phyloP scores from a whole-genome alignment of 2,888 invertebrate species.

The Caenorhabditis becei region DNA sequence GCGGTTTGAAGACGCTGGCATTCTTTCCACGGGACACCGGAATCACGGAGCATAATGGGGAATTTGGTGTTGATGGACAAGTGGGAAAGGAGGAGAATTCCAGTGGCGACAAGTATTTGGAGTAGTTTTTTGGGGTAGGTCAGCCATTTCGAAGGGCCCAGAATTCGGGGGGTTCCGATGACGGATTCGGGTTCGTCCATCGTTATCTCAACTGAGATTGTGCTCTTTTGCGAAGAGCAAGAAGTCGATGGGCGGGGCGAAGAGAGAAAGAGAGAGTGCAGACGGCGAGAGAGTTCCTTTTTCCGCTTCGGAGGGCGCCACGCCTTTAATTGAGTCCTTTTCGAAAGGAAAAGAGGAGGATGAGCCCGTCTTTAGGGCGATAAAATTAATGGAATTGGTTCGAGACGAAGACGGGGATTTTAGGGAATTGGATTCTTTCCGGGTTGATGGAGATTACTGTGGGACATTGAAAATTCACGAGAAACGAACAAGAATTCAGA shows the following conservation, averaged over 20 bases:
- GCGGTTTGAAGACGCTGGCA: background rate
- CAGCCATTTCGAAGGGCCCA: no score
- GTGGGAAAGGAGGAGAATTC: background rate
- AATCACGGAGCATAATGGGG: background rate
- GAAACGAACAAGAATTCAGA: no score
- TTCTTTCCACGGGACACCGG: background rate
- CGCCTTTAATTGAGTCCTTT: background rate
- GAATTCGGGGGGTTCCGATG: no score
- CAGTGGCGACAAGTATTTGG: background rate
- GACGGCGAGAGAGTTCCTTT: background rate
- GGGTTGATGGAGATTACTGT: no score
- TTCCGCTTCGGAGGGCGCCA: background rate
- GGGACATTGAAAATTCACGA: background rate
- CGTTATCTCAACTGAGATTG: no score
- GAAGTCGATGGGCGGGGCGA: background rate
- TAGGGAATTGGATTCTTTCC: no score
- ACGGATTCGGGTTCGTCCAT: no score
- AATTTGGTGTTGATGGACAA: background rate
- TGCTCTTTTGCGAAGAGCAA: no score
- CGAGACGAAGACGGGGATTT: no score
- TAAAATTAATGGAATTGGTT: background rate
- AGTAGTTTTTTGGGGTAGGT: background rate
- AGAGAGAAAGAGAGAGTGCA: background rate
- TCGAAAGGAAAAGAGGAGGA: background rate
- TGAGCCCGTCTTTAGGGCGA: background rate